A percentile compares a stretch with the other conserved stretches of the same genome.
Conservation (phyloP, 2,113 vertebrate species). For the Anarhynchus alexandrinus region DNA sequence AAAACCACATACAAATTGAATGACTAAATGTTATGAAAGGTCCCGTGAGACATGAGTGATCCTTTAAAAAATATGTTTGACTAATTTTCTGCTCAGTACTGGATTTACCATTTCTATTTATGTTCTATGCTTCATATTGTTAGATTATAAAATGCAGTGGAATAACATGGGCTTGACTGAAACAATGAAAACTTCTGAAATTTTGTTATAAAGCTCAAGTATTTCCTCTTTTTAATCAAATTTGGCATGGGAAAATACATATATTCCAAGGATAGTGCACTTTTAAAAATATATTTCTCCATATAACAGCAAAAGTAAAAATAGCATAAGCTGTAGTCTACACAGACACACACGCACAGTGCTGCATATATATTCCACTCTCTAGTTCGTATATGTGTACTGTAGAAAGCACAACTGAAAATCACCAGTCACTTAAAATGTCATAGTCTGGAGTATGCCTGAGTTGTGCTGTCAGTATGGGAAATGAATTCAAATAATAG, state of each 20-base stretch:
- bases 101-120: not conserved
- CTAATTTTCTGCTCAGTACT: not conserved
- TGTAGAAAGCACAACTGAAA: constrained; percentile 37
- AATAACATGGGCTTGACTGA: not conserved
- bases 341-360: not conserved
- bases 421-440: constrained; percentile 52
- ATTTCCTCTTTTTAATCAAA: not conserved
- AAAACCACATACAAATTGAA: not conserved
- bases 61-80: not conserved
- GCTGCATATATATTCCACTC: not conserved
- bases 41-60: not conserved
- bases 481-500: constrained; percentile 59
- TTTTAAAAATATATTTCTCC: not conserved
- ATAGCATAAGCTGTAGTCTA: not conserved
- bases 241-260: not conserved
- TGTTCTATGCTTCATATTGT: not conserved
- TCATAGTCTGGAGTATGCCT: constrained; percentile 25
- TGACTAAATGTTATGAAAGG: not conserved
- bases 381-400: not conserved
- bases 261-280: not conserved
- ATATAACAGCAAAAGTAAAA: not conserved
- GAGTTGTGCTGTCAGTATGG: constrained; percentile 35
- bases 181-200: not conserved
- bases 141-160: not conserved
- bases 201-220: not conserved